Conservation (phyloP, 2,888 invertebrate genomes). For the Melikaiella ostensackeni region DNA sequence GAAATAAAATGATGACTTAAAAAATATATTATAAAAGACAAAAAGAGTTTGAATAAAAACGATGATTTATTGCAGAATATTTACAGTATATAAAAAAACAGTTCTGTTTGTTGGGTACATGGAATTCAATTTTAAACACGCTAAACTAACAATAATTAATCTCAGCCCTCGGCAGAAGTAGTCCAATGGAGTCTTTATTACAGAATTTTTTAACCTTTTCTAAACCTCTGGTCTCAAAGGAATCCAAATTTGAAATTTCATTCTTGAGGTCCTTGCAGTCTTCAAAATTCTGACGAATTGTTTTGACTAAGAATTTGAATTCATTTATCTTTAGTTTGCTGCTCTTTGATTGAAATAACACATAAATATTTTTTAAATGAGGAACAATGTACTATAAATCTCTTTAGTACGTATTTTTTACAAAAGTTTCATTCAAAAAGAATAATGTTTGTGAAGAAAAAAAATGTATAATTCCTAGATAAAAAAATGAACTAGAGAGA, state of each 20-base stretch:
- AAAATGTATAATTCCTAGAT: too few species aligned
- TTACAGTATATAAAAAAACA: slow-evolving; percentile 72
- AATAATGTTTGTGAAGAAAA: too few species aligned
- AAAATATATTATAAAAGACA: background rate
- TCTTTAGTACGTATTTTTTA: too few species aligned
- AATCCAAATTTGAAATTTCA: background rate
- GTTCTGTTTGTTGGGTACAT: slow-evolving; percentile 63
- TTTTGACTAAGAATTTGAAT: background rate
- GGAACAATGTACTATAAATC: too few species aligned
- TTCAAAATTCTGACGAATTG: background rate
- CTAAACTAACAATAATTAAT: slow-evolving; percentile 61
- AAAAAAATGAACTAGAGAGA: too few species aligned
- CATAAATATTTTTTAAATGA: too few species aligned
- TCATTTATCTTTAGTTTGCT: background rate
- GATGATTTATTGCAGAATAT: slow-evolving; percentile 76
- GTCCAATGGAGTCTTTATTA: background rate
- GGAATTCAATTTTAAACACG: slow-evolving; percentile 62
- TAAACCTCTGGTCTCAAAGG: background rate
- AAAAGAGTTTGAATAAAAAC: slow-evolving; percentile 70
- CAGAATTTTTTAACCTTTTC: background rate
- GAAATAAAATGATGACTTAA: background rate
- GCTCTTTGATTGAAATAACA: too few species aligned
- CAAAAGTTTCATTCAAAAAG: too few species aligned
- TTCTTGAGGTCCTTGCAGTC: background rate
- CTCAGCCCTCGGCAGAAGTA: slow-evolving; percentile 46